Evolutionary conservation across 2,113 vertebrate species (phyloP).

Genomic region (Gymnogyps californianus): DNA sequence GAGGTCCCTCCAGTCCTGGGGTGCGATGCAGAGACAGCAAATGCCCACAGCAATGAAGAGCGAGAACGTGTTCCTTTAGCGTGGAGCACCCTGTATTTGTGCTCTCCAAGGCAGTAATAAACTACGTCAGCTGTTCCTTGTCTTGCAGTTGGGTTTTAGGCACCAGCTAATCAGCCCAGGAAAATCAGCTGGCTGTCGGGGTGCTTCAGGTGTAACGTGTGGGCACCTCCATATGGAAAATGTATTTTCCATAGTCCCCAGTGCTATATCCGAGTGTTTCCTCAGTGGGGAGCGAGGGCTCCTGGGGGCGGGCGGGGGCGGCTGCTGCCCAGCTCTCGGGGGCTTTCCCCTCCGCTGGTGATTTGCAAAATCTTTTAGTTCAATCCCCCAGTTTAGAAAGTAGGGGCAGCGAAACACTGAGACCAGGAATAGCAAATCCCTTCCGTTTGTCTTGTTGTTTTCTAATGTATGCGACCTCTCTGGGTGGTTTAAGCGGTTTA

Average conservation of each 20-base stretch:
- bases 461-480: conserved; percentile 94
- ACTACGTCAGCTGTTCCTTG: accelerated
- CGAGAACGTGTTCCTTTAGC: accelerated
- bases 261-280: not conserved
- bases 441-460: conserved; percentile 80
- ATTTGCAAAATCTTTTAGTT: conserved; percentile 61
- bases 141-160: not conserved
- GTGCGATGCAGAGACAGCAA: accelerated
- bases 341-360: not conserved
- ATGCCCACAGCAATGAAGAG: not conserved
- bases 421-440: conserved; percentile 77
- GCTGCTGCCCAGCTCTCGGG: not conserved
- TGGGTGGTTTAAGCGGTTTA: conserved; percentile 97
- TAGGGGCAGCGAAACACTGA: conserved; percentile 61
- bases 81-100: accelerated
- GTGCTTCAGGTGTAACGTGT: not conserved
- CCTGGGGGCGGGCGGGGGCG: accelerated
- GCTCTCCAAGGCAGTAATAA: not conserved
- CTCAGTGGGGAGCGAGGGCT: not conserved
- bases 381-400: conserved; percentile 39
- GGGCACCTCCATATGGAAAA: not conserved
- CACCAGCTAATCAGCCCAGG: not conserved
- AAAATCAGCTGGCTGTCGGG: not conserved
- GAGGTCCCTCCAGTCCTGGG: not conserved
- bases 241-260: not conserved